Evolutionary conservation across 2,888 invertebrate species (phyloP).

Genomic region (Pachymerium ferrugineum): DNA sequence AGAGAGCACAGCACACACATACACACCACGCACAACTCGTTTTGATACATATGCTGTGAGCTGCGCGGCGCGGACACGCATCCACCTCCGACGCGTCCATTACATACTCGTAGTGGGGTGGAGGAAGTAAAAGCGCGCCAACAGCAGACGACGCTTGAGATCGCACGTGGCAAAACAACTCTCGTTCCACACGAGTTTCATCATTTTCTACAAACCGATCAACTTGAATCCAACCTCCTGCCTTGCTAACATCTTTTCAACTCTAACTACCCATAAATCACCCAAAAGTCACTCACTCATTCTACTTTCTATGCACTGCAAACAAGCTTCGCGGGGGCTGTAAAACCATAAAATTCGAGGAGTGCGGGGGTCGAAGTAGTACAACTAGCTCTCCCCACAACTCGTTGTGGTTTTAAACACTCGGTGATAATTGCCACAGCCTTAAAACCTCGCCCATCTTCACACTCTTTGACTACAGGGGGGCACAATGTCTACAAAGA

Average conservation of each 20-base stretch:
- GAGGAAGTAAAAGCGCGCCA: neutral
- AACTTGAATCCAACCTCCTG: constrained; percentile 5
- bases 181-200: no score
- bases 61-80: constrained; percentile 27
- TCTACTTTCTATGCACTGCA: constrained; percentile 21
- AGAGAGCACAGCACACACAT: neutral
- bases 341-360: constrained; percentile 28
- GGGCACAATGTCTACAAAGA: neutral
- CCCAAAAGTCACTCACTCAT: neutral
- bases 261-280: constrained; percentile 27
- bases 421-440: constrained; percentile 25
- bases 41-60: constrained; percentile 27
- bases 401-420: constrained; percentile 27
- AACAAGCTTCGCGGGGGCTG: constrained; percentile 30
- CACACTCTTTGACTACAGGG: constrained; percentile 1
- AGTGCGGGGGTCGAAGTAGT: constrained; percentile 19
- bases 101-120: neutral
- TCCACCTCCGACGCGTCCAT: constrained; percentile 22
- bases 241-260: neutral
- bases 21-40: constrained; percentile 24
- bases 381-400: constrained; percentile 2
- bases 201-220: neutral
- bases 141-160: neutral
- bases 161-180: constrained; percentile 18
- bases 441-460: constrained; percentile 27